Evolutionary conservation across 2,888 invertebrate genomes (phyloP).

Genomic region (Watsonalla cultraria): DNA sequence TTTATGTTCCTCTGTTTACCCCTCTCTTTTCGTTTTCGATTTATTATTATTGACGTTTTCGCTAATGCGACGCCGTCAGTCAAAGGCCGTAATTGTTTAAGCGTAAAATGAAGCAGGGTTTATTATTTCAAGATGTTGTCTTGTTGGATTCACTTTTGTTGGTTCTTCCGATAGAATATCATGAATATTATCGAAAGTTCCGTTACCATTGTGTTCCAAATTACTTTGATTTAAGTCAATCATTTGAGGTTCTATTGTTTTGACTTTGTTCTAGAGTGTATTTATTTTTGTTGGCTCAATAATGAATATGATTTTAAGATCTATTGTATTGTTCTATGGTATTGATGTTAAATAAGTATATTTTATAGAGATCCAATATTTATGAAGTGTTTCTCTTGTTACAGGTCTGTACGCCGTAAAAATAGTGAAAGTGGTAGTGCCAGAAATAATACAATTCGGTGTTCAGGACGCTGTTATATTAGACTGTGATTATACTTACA

Average conservation of each 20-base stretch:
- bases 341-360: too few species aligned
- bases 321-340: too few species aligned
- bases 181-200: constrained; percentile 7
- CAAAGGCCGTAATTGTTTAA: constrained; percentile 23
- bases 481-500: constrained; percentile 85
- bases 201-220: constrained; percentile 4
- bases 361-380: background rate
- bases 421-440: constrained; percentile 81
- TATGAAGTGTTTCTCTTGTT: constrained; percentile 42
- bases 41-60: constrained; percentile 43
- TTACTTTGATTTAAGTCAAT: background rate
- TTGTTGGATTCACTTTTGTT: constrained; percentile 15
- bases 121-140: constrained; percentile 22
- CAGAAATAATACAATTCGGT: constrained; percentile 80
- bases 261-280: background rate
- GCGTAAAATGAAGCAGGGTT: constrained; percentile 19
- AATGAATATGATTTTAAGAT: background rate
- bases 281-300: constrained; percentile 2
- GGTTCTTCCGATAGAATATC: constrained; percentile 17
- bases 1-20: constrained; percentile 19
- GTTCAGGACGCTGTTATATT: constrained; percentile 81
- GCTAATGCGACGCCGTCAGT: constrained; percentile 45
- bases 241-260: background rate
- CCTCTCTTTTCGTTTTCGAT: constrained; percentile 30
- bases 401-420: constrained; percentile 78